Evolutionary conservation across 23 tunicate species (phyloP).

Genomic region (Phallusia fumigata): DNA sequence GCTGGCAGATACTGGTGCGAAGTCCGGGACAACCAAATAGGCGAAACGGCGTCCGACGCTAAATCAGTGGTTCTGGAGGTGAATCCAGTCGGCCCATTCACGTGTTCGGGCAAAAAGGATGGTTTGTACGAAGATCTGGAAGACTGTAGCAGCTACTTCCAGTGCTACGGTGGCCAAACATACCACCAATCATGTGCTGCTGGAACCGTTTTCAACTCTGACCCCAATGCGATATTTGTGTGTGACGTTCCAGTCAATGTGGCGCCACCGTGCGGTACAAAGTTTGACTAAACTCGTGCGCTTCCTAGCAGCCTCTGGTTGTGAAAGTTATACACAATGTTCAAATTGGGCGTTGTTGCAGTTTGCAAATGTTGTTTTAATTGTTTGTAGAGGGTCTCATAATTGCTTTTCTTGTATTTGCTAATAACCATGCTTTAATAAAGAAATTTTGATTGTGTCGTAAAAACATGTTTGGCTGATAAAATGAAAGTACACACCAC

Average conservation of each 20-base stretch:
- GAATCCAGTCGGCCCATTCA: conserved; percentile 13
- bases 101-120: conserved; percentile 20
- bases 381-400: too few relatives aligned
- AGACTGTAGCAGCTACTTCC: conserved; percentile 27
- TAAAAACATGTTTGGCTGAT: too few relatives aligned
- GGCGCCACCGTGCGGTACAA: conserved; percentile 41
- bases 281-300: not conserved
- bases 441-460: too few relatives aligned
- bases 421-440: too few relatives aligned
- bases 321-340: too few relatives aligned
- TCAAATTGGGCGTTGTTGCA: too few relatives aligned
- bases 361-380: too few relatives aligned
- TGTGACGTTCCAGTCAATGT: conserved; percentile 35
- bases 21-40: conserved; percentile 22
- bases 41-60: conserved; percentile 60
- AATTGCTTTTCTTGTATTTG: too few relatives aligned
- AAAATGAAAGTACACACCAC: too few relatives aligned
- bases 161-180: conserved; percentile 12
- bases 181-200: conserved; percentile 26
- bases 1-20: conserved; percentile 85
- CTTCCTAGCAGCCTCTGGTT: too few relatives aligned
- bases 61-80: conserved; percentile 36
- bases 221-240: not conserved
- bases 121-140: conserved; percentile 26
- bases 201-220: conserved; percentile 25